Percentiles rank a stretch among this genome's conserved stretches.
Conservation (phyloP, 2,113 vertebrate species). For the Rhinolophus ferrumequinum region DNA sequence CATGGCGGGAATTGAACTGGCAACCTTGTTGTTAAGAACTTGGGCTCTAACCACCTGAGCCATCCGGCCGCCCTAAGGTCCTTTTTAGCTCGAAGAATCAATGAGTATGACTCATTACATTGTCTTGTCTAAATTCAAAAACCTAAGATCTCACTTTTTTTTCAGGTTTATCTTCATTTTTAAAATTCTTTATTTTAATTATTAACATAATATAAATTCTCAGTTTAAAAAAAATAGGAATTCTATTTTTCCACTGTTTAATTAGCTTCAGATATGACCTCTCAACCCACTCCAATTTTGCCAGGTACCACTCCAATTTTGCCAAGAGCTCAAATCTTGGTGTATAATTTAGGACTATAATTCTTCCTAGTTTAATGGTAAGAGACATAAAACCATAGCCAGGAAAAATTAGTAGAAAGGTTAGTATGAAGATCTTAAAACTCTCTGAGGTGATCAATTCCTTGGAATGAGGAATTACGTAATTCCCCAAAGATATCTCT, state of each 20-base stretch:
- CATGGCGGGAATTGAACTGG: too few species aligned
- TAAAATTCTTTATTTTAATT: constrained; percentile 6
- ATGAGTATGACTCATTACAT: background rate
- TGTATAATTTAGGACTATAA: constrained; percentile 28
- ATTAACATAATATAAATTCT: background rate
- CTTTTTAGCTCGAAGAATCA: constrained; percentile 15
- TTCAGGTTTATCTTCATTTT: constrained; percentile 30
- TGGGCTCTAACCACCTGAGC: too few species aligned
- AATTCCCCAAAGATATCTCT: constrained; percentile 10
- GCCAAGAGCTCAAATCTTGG: constrained; percentile 1
- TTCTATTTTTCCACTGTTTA: constrained; percentile 33
- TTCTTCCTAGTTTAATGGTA: constrained; percentile 16
- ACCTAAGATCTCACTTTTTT: constrained; percentile 15
- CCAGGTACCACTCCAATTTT: background rate
- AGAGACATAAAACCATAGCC: constrained; percentile 16
- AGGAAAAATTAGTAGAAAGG: background rate
- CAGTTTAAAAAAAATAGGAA: background rate
- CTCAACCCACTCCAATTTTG: background rate
- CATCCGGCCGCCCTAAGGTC: background rate
- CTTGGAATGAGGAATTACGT: background rate
- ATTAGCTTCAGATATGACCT: background rate
- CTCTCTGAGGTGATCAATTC: background rate
- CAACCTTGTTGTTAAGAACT: too few species aligned
- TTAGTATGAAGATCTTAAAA: background rate
- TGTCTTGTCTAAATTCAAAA: background rate